phyloP scores from a whole-genome alignment of 2,888 invertebrate genomes.

The Oligia fasciuncula region DNA sequence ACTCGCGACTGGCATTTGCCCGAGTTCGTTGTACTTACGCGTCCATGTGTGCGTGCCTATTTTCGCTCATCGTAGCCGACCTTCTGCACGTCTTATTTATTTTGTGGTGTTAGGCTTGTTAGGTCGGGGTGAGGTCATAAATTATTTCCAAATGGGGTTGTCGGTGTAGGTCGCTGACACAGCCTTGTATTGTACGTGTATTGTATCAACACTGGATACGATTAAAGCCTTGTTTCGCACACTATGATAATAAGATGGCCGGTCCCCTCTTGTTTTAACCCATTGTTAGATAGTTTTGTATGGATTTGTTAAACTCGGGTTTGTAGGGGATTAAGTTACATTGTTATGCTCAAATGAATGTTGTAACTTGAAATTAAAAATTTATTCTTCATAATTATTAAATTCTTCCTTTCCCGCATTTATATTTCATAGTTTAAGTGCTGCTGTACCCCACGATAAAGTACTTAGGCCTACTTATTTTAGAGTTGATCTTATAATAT shows the following conservation, averaged over 20 bases:
- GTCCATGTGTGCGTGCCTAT: not conserved
- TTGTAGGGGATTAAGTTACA: constrained; percentile 27
- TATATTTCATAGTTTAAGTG: not conserved
- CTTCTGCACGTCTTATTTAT: constrained; percentile 38
- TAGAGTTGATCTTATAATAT: not conserved
- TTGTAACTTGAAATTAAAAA: not conserved
- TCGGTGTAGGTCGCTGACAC: constrained; percentile 60
- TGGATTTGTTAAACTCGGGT: constrained; percentile 49
- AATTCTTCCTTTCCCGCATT: not conserved
- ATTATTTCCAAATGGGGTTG: constrained; percentile 67
- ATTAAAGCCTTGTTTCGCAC: constrained; percentile 44
- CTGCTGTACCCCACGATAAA: constrained; percentile 20
- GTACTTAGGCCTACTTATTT: constrained; percentile 48
- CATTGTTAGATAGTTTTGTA: constrained; percentile 55
- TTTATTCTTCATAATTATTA: not conserved
- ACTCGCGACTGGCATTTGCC: not conserved
- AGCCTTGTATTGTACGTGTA: constrained; percentile 52
- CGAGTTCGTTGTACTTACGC: not conserved
- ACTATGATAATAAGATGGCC: constrained; percentile 42
- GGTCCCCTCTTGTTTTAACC: constrained; percentile 51
- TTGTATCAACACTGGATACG: constrained; percentile 48
- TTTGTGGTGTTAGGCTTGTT: constrained; percentile 49
- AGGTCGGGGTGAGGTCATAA: constrained; percentile 63
- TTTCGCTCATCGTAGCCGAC: not conserved
- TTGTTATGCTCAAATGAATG: constrained; percentile 21